These are phyloP conservation scores for Agrypnia vestita DNA, from an alignment of 1,140 invertebrate genomes.

Conservation along the genomic window DNA sequence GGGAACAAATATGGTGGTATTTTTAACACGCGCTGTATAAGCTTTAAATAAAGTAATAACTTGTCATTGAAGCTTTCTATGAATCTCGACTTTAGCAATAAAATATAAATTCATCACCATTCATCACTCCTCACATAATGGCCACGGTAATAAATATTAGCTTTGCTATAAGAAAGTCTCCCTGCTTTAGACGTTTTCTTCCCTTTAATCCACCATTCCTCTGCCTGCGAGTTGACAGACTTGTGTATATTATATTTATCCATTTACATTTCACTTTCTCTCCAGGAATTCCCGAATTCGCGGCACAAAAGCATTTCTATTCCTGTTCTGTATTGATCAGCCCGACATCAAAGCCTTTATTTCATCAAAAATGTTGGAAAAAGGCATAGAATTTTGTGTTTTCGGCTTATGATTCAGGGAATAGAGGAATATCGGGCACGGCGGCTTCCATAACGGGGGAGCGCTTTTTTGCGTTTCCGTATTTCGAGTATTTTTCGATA, in stretches of 20 bases:
- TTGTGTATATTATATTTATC: slow-evolving; percentile 5
- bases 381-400: slow-evolving; percentile 22
- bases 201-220: not conserved
- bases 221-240: not conserved
- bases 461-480: not conserved
- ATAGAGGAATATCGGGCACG: not conserved
- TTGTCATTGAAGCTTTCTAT: too few relatives aligned
- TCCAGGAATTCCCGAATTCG: not conserved
- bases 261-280: slow-evolving; percentile 10
- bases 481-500: too few relatives aligned
- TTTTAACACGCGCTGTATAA: too few relatives aligned
- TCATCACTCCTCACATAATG: too few relatives aligned
- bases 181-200: too few relatives aligned
- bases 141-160: too few relatives aligned
- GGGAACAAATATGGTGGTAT: too few relatives aligned
- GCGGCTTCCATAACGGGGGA: not conserved
- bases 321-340: slow-evolving; percentile 5
- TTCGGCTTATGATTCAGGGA: slow-evolving; percentile 17
- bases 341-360: slow-evolving; percentile 27
- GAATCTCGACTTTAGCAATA: too few relatives aligned
- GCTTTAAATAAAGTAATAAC: too few relatives aligned
- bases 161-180: too few relatives aligned
- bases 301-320: slow-evolving; percentile 7
- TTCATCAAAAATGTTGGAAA: slow-evolving; percentile 8
- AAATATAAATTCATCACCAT: too few relatives aligned